Conservation (phyloP, 1,140 invertebrate genomes). For the Zaprionus vittiger region DNA sequence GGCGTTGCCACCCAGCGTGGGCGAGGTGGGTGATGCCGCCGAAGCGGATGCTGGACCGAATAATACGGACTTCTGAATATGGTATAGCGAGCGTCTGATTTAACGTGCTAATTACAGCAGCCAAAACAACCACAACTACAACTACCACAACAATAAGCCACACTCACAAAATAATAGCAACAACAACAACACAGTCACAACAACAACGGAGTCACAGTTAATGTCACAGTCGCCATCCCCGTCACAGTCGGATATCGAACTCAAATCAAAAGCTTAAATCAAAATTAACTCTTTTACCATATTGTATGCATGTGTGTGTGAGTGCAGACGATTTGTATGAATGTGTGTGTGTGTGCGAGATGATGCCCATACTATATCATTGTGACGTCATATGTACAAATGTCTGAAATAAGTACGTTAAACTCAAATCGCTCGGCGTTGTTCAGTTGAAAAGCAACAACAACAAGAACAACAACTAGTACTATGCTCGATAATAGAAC, state of each 20-base stretch:
- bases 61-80: slow-evolving; percentile 86
- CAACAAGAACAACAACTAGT: slow-evolving; percentile 3
- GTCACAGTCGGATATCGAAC: slow-evolving; percentile 37
- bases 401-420: slow-evolving; percentile 77
- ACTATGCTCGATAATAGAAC: slow-evolving; percentile 16
- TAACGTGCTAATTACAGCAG: slow-evolving; percentile 84
- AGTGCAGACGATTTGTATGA: slow-evolving; percentile 9
- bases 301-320: slow-evolving; percentile 30
- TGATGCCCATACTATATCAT: slow-evolving; percentile 27
- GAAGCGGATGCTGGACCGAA: slow-evolving; percentile 82
- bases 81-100: slow-evolving; percentile 88
- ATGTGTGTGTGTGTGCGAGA: slow-evolving; percentile 33
- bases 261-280: slow-evolving; percentile 77
- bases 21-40: slow-evolving; percentile 84
- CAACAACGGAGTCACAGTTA: slow-evolving; percentile 13
- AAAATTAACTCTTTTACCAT: slow-evolving; percentile 65
- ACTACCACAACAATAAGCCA: slow-evolving; percentile 25
- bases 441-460: neutral
- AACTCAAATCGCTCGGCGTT: slow-evolving; percentile 72
- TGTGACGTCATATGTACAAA: slow-evolving; percentile 52
- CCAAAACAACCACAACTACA: slow-evolving; percentile 21
- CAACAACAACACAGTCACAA: slow-evolving; percentile 29
- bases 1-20: slow-evolving; percentile 85
- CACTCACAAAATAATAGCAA: slow-evolving; percentile 22
- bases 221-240: slow-evolving; percentile 37